Base-by-base conservation (phyloP, 1,140 invertebrate species). In the Hylaeus volcanicus region DNA sequence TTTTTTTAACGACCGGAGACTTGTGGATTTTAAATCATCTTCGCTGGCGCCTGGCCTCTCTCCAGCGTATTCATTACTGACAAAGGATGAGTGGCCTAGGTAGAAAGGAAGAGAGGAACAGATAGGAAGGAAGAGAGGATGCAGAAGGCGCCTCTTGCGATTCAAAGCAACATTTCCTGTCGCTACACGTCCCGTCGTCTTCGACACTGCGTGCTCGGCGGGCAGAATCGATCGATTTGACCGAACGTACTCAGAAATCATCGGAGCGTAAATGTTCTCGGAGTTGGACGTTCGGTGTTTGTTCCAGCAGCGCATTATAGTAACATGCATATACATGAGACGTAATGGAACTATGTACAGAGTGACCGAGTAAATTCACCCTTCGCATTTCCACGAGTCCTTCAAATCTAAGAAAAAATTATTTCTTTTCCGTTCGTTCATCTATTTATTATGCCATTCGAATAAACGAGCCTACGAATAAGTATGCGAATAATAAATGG, bases 191-290 rank as follows among this genome's bases (percentile, higher is more conserved):
- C n/a, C 26, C 51, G 39, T 60, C 12, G 48, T 77, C 26, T 15
- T 68, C 5, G n/a, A 14, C 55, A 39, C 77, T 68, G 63, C 60
- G 37, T 78, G 53, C 37, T n/a, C 45, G 1, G 48, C 39, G 41
- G 26, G n/a, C 37, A 56, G 55, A 84, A 85, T 85, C 69, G 60
- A 86, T 85, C 53, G 72, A 73, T 76, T 81, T 84, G 11, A 66
- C 69, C 53, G 48, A 37, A 78, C 48, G 37, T 85, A 74, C 64
- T 55, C 12, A 41, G 53, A 74, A 81, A 82, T 71, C 43, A 73
- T 81, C 78, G 77, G 60, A 64, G 15, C 45, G 69, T 43, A 69
- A 65, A 39, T 51, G 53, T 85, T 79, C 76, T 66, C 39, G 15
- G 53, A 74, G 5, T 61, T 60, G 51, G 51, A 65, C 3, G 12